Evolutionary conservation across 2,888 invertebrate genomes (phyloP).

Genomic region (Athripsodes cinereus): DNA sequence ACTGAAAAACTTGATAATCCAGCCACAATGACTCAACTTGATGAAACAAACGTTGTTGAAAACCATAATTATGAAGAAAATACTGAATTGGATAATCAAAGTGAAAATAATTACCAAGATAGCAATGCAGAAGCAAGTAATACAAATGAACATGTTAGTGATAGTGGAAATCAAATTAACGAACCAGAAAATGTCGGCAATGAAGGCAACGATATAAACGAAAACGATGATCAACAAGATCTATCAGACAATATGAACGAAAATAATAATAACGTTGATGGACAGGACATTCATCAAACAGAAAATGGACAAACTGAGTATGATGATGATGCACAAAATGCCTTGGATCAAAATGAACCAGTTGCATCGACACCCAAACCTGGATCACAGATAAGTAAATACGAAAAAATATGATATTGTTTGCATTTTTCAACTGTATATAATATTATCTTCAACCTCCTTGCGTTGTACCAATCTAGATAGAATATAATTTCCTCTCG

Average conservation of each 20-base stretch:
- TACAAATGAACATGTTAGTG: neutral
- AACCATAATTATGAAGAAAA: too few species aligned
- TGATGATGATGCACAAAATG: neutral
- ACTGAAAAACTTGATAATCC: too few species aligned
- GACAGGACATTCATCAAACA: too few species aligned
- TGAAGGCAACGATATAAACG: neutral
- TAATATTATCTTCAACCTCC: too few species aligned
- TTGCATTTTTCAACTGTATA: too few species aligned
- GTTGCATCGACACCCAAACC: neutral
- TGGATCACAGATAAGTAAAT: neutral
- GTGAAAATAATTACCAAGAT: neutral
- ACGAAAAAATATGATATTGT: too few species aligned
- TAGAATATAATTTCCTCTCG: too few species aligned
- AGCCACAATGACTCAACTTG: too few species aligned
- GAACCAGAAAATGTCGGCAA: neutral
- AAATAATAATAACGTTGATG: neutral
- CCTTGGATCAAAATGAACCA: neutral
- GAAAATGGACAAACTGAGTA: neutral
- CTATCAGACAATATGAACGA: neutral
- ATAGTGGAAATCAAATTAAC: neutral
- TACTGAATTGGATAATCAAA: too few species aligned
- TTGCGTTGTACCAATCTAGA: too few species aligned
- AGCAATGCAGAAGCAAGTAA: neutral
- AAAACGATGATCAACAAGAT: neutral
- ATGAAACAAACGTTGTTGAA: too few species aligned